These are phyloP conservation scores for Synanthedon vespiformis DNA, from an alignment of 2,888 invertebrate genomes.

Conservation along the genomic window DNA sequence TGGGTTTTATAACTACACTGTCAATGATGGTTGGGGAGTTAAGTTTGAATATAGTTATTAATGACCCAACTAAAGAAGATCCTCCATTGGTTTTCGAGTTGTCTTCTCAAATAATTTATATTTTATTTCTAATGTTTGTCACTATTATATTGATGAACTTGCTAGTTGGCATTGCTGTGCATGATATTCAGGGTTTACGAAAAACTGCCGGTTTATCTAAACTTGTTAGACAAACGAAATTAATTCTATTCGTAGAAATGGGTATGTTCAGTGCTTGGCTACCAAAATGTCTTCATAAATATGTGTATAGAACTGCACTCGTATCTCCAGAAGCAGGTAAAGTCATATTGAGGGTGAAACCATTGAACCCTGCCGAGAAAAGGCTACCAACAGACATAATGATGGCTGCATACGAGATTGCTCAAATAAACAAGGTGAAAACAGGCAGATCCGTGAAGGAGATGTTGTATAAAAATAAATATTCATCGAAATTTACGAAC, in stretches of 20 bases:
- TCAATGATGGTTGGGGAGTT: slow-evolving; percentile 92
- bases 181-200: slow-evolving; percentile 86
- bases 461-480: slow-evolving; percentile 69
- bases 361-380: slow-evolving; percentile 84
- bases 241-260: slow-evolving; percentile 85
- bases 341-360: slow-evolving; percentile 85
- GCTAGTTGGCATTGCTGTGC: slow-evolving; percentile 87
- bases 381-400: slow-evolving; percentile 83
- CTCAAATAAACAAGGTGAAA: slow-evolving; percentile 77
- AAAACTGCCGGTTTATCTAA: slow-evolving; percentile 88
- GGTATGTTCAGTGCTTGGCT: slow-evolving; percentile 83
- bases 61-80: slow-evolving; percentile 76
- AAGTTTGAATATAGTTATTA: slow-evolving; percentile 79
- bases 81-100: slow-evolving; percentile 80
- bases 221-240: slow-evolving; percentile 84
- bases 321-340: slow-evolving; percentile 86
- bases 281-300: slow-evolving; percentile 78
- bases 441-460: slow-evolving; percentile 75
- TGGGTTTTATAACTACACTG: slow-evolving; percentile 84
- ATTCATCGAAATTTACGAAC: slow-evolving; percentile 73
- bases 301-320: slow-evolving; percentile 82
- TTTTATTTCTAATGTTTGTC: slow-evolving; percentile 83
- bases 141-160: slow-evolving; percentile 89
- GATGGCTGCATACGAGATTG: slow-evolving; percentile 83
- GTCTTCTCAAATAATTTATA: slow-evolving; percentile 84